Base-by-base conservation (phyloP, 1,140 invertebrate species). In the Brachionus asplanchnoidis region DNA sequence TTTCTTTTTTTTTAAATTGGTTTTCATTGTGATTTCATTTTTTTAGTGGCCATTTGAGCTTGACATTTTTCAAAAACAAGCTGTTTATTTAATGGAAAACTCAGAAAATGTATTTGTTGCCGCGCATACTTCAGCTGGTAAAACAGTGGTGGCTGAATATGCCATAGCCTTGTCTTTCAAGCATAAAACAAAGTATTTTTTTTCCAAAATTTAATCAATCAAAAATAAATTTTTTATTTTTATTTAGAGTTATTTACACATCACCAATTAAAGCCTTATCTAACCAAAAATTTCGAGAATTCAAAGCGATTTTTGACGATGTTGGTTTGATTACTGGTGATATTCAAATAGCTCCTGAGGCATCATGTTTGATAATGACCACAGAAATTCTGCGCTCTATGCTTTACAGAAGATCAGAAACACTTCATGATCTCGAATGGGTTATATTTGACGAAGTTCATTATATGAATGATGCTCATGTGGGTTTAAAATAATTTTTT, bases 361-460 rank as follows among this genome's bases (percentile, higher is more conserved):
- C 97, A 1, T 93, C 94, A 3, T 99, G 97, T 90, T 92, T 99
- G 0, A 97, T 99, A 56, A 99, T 99, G 97, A 99, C 98, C 0
- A 99, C 98, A 1, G 98, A 99, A 92, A 99, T 99, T 87, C 90
- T 99, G 14, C 92, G 96, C 84, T 97, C 95, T 0, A 98, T 99
- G 97, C 89, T 99, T 1, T 99, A 98, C 88, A 95, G 95, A 88
- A 96, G 95, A 70, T 96, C 95, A 82, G 96, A 98, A 88, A 93
- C 97, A 78, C 94, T 98, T 3, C 92, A 95, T 80, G 97, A 99
- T 90, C 91, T 99, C 66, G 97, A 99, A 89, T 99, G 96, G 92
- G 97, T 99, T 3, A 97, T 99, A 87, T 99, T 99, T 89, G 98
- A 99, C 90, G 98, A 99, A 91, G 97, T 99, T 28, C 97, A 99